Percentiles rank a stretch among this genome's conserved stretches.
These are phyloP conservation scores for Etheostoma nigrum DNA, from an alignment of 2,797 vertebrate species.

Conservation along the genomic window DNA sequence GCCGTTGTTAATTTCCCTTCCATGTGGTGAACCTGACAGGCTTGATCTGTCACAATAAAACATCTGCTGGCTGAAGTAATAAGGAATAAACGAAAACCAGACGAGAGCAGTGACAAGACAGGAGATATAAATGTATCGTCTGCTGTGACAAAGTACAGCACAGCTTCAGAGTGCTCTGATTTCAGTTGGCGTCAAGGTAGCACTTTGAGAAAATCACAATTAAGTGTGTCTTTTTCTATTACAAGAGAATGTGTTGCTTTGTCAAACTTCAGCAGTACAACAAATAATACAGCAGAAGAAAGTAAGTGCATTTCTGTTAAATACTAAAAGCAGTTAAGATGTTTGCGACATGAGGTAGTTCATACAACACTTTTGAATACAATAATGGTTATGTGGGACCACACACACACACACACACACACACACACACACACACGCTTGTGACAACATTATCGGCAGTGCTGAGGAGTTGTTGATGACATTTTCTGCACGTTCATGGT, in stretches of 20 bases:
- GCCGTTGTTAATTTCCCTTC: neutral
- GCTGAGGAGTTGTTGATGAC: neutral
- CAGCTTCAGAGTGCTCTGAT: conserved; percentile 23
- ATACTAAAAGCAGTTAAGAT: conserved; percentile 5
- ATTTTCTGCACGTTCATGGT: neutral
- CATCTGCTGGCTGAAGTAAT: conserved; percentile 19
- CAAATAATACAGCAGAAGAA: neutral
- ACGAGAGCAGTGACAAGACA: conserved; percentile 15
- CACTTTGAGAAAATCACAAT: conserved; percentile 49
- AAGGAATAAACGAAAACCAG: conserved; percentile 15
- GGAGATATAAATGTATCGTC: conserved; percentile 35
- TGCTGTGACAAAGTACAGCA: conserved; percentile 41
- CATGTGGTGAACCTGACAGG: neutral
- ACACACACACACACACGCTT: neutral
- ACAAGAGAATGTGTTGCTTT: conserved; percentile 32
- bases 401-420: neutral
- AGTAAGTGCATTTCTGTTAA: conserved; percentile 6
- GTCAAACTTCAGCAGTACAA: conserved; percentile 33
- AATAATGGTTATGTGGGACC: neutral
- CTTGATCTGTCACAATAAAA: conserved; percentile 4
- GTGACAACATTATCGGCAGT: neutral
- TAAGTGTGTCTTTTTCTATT: conserved; percentile 42
- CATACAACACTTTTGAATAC: neutral
- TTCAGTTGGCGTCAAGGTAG: conserved; percentile 53
- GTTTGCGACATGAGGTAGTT: neutral